Percentiles rank a stretch among this genome's conserved stretches.
These are phyloP conservation scores for Drosophila algonquin DNA, from an alignment of 2,888 invertebrate species.

Conservation along the genomic window DNA sequence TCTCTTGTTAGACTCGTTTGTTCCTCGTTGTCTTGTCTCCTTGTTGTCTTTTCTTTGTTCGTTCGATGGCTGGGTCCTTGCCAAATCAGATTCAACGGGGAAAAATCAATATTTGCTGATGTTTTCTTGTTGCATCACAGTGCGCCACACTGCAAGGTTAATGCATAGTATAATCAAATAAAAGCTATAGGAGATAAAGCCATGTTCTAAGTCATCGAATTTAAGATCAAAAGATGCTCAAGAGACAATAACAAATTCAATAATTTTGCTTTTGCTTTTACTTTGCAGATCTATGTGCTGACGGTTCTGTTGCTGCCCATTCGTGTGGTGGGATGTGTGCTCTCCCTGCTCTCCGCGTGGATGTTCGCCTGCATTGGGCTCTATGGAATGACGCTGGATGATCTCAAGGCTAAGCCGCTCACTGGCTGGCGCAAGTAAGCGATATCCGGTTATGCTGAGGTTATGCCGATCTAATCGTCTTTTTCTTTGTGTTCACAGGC, in stretches of 20 bases:
- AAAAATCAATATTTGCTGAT: too few relatives aligned
- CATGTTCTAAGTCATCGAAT: not conserved
- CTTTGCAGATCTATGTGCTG: conserved; percentile 92
- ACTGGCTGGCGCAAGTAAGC: conserved; percentile 95
- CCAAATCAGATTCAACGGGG: too few relatives aligned
- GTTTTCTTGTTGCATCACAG: too few relatives aligned
- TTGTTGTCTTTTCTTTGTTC: too few relatives aligned
- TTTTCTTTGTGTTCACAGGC: conserved; percentile 83
- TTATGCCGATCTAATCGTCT: not conserved
- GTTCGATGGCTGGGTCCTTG: not conserved
- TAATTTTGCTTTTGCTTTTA: not conserved
- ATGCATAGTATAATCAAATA: too few relatives aligned
- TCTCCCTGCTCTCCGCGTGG: conserved; percentile 92
- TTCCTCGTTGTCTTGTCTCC: too few relatives aligned
- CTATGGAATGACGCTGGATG: conserved; percentile 91
- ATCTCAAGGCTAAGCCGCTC: conserved; percentile 90
- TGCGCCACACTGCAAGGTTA: too few relatives aligned
- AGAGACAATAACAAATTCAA: not conserved
- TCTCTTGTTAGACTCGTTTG: too few relatives aligned
- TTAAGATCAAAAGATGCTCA: not conserved
- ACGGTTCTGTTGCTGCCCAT: conserved; percentile 93
- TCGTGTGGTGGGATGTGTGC: conserved; percentile 90
- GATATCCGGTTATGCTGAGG: not conserved
- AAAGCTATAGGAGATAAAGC: too few relatives aligned
- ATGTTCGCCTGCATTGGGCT: conserved; percentile 92